A percentile compares a stretch with the other conserved stretches of the same genome.
phyloP scores from a whole-genome alignment of 2,113 vertebrate genomes.

The Elephas maximus region DNA sequence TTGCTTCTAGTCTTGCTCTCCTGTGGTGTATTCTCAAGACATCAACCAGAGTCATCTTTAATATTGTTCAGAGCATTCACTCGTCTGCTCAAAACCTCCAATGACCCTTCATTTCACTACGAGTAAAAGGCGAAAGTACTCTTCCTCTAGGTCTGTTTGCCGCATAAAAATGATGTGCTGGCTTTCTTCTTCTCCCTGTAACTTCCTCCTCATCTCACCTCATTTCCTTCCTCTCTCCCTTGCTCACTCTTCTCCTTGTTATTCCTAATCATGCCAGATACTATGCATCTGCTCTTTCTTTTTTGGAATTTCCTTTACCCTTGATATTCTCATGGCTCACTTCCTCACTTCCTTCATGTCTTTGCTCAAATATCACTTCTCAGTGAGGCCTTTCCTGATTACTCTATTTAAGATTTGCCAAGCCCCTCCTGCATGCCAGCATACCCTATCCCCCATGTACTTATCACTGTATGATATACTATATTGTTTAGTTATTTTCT shows the following conservation, averaged over 20 bases:
- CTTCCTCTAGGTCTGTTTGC: no score
- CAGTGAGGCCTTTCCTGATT: background rate
- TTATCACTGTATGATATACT: background rate
- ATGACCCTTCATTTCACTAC: background rate
- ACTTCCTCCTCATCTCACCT: background rate
- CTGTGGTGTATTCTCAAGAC: background rate
- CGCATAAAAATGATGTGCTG: background rate
- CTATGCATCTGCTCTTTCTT: background rate
- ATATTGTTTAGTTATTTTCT: background rate
- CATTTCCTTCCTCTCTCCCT: background rate
- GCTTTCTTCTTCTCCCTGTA: rapidly evolving
- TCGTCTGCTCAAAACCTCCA: background rate
- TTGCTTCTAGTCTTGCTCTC: background rate
- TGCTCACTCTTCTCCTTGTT: background rate
- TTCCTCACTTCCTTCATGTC: background rate
- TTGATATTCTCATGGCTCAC: background rate
- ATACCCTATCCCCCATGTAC: background rate
- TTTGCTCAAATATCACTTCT: background rate
- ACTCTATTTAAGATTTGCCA: background rate
- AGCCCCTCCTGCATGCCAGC: background rate
- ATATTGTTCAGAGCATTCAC: background rate
- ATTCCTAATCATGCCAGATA: background rate
- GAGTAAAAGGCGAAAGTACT: background rate
- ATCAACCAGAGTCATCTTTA: background rate
- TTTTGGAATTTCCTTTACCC: background rate